Conservation (phyloP, 2,113 vertebrate species). For the Naja naja region DNA sequence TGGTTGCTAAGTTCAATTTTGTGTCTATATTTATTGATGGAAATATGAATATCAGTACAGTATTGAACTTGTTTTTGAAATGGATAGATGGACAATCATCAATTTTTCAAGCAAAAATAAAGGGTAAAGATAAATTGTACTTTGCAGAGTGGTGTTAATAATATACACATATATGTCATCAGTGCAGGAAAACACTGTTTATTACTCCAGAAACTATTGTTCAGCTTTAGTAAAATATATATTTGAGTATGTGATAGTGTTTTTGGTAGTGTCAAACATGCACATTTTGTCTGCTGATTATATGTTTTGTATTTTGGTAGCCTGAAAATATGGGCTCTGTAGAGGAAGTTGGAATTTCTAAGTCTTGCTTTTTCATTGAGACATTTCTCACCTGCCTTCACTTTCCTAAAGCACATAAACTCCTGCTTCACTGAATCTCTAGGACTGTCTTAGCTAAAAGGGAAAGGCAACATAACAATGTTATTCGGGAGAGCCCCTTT, state of each 20-base stretch:
- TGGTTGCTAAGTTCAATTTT: neutral
- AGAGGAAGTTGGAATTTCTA: conserved; percentile 57
- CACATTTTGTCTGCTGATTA: conserved; percentile 43
- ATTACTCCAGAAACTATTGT: conserved; percentile 50
- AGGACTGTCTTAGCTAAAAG: conserved; percentile 65
- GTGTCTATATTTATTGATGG: conserved; percentile 42
- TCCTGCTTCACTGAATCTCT: conserved; percentile 72
- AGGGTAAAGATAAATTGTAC: conserved; percentile 44
- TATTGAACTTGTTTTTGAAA: conserved; percentile 51
- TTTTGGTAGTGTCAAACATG: conserved; percentile 43
- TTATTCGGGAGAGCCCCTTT: conserved; percentile 73
- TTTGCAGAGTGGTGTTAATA: conserved; percentile 34
- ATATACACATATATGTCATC: conserved; percentile 41
- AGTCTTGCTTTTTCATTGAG: conserved; percentile 65
- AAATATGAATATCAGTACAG: conserved; percentile 35
- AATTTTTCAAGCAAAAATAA: conserved; percentile 54
- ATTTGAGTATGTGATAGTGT: conserved; percentile 2
- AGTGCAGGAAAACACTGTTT: conserved; percentile 18
- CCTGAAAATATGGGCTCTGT: conserved; percentile 33
- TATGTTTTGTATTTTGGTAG: conserved; percentile 17
- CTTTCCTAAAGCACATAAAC: conserved; percentile 65
- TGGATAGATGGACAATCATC: conserved; percentile 58
- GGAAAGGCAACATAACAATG: conserved; percentile 65
- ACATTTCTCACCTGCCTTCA: conserved; percentile 77
- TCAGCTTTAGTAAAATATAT: neutral